Evolutionary conservation across 2,888 invertebrate genomes (phyloP).

Genomic region (Noctuana brunneofusca): DNA sequence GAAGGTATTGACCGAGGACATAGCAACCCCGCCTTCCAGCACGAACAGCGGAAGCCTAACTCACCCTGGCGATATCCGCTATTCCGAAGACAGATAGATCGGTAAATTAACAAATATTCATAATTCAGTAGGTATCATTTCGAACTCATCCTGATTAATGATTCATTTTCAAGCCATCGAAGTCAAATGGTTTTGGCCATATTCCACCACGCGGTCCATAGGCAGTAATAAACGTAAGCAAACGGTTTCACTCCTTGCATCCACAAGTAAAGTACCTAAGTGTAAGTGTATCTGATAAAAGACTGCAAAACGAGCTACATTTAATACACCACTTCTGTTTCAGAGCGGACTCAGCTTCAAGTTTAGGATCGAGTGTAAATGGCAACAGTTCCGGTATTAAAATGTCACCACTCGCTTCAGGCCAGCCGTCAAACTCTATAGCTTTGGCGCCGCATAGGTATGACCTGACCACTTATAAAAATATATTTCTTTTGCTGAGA

Average conservation of each 20-base stretch:
- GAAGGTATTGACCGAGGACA: conserved; percentile 77
- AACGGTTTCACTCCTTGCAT: too few relatives aligned
- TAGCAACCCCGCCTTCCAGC: conserved; percentile 88
- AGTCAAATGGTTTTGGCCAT: too few relatives aligned
- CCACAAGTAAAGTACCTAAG: too few relatives aligned
- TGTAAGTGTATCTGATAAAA: too few relatives aligned
- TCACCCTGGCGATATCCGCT: conserved; percentile 89
- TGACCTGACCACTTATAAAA: conserved; percentile 9
- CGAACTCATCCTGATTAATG: too few relatives aligned
- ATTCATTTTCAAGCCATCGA: too few relatives aligned
- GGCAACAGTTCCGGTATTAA: conserved; percentile 80
- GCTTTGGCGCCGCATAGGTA: conserved; percentile 71
- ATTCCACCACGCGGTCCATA: too few relatives aligned
- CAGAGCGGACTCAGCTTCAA: conserved; percentile 82
- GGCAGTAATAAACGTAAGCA: too few relatives aligned
- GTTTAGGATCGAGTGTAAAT: conserved; percentile 84
- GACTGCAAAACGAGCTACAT: too few relatives aligned
- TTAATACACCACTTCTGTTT: too few relatives aligned
- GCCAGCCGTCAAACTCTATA: conserved; percentile 48
- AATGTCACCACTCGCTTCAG: conserved; percentile 72
- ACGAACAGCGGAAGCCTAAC: conserved; percentile 84
- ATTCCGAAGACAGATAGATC: conserved; percentile 74
- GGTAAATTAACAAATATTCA: conserved; percentile 57
- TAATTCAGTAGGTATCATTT: too few relatives aligned
- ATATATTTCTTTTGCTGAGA: not conserved